Evolutionary conservation across 2,888 invertebrate species (phyloP).

Genomic region (Hyppa rectilinea): DNA sequence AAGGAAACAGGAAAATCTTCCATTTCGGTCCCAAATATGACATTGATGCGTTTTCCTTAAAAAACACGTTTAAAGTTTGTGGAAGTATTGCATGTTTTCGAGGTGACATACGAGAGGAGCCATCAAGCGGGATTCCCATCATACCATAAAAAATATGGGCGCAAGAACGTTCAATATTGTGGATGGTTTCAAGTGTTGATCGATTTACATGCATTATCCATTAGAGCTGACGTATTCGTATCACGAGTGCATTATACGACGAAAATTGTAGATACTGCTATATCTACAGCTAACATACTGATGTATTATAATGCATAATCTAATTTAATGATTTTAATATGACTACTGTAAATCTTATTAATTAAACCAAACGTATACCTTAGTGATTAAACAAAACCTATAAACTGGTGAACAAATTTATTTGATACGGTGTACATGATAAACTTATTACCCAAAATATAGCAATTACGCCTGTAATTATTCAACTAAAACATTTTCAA

Average conservation of each 20-base stretch:
- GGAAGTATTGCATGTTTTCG: conserved; percentile 51
- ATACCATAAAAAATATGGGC: conserved; percentile 50
- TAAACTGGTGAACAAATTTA: background rate
- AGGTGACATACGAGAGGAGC: conserved; percentile 35
- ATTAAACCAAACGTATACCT: background rate
- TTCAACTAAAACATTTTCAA: conserved; percentile 32
- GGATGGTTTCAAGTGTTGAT: conserved; percentile 59
- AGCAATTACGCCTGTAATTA: conserved; percentile 27
- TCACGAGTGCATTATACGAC: conserved; percentile 35
- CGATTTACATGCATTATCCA: conserved; percentile 72
- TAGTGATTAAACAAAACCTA: background rate
- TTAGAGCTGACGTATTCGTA: conserved; percentile 65
- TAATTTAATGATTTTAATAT: background rate
- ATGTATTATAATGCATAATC: background rate
- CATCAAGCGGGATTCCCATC: conserved; percentile 50
- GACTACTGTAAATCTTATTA: background rate
- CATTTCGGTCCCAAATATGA: conserved; percentile 48
- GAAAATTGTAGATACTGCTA: conserved; percentile 1
- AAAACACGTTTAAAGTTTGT: conserved; percentile 46
- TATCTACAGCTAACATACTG: background rate
- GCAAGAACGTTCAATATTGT: conserved; percentile 41
- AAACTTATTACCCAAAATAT: conserved; percentile 1
- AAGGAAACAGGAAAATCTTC: conserved; percentile 47
- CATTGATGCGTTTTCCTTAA: conserved; percentile 45
- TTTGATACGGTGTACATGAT: background rate